Evolutionary conservation across 2,888 invertebrate species (phyloP).

Genomic region (Ophion obscuratus): DNA sequence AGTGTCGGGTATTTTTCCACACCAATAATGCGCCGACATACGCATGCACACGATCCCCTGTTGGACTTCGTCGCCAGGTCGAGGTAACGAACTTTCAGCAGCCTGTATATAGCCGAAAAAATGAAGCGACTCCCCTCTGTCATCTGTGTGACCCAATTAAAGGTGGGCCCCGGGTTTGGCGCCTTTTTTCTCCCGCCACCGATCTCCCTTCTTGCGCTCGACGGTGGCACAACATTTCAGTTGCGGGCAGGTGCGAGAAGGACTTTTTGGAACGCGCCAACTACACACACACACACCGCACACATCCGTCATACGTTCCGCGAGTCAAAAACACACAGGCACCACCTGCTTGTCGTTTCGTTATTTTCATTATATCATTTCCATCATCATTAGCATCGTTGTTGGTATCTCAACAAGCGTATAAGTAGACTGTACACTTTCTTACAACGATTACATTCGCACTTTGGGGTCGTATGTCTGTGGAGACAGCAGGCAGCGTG

Average conservation of each 20-base stretch:
- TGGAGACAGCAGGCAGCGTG: constrained; percentile 36
- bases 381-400: constrained; percentile 55
- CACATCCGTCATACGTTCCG: constrained; percentile 64
- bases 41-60: neutral
- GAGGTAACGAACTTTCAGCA: constrained; percentile 15
- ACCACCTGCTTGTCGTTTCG: constrained; percentile 72
- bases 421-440: neutral
- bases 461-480: constrained; percentile 60
- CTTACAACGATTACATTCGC: constrained; percentile 67
- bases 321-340: constrained; percentile 35
- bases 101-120: constrained; percentile 1
- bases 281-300: constrained; percentile 59
- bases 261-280: constrained; percentile 55
- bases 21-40: neutral
- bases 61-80: constrained; percentile 17
- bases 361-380: constrained; percentile 48
- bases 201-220: neutral
- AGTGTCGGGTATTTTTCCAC: neutral
- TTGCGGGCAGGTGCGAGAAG: constrained; percentile 72
- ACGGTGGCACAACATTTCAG: constrained; percentile 67
- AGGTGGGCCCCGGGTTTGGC: constrained; percentile 32
- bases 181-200: constrained; percentile 18
- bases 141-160: constrained; percentile 54
- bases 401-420: constrained; percentile 29
- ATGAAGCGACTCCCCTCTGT: constrained; percentile 1